phyloP scores from a whole-genome alignment of 2,888 invertebrate species.

The Cheilosia variabilis region DNA sequence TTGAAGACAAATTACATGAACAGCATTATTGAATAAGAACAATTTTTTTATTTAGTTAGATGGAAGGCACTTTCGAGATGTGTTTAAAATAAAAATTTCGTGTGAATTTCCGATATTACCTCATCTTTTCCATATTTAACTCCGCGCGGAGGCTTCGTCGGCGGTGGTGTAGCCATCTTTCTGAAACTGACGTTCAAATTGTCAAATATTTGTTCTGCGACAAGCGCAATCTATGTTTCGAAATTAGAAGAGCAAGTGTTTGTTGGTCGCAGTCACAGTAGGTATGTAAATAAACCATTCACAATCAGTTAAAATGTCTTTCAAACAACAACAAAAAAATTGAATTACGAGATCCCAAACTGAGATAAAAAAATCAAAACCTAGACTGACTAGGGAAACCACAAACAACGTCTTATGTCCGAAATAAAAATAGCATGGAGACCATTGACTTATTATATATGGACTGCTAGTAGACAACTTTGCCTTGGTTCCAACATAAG shows the following conservation, averaged over 20 bases:
- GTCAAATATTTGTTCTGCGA: background rate
- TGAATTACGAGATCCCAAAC: too few relatives aligned
- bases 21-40: background rate
- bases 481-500: too few relatives aligned
- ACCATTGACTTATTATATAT: too few relatives aligned
- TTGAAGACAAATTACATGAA: background rate
- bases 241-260: background rate
- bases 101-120: conserved; percentile 84
- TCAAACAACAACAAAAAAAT: too few relatives aligned
- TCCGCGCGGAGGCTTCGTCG: conserved; percentile 93
- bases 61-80: background rate
- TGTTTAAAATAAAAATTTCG: background rate
- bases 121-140: conserved; percentile 94
- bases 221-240: background rate
- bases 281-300: too few relatives aligned
- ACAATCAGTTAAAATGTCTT: too few relatives aligned
- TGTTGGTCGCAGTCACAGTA: too few relatives aligned
- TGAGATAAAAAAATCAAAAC: too few relatives aligned
- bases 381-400: too few relatives aligned
- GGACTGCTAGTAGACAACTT: too few relatives aligned
- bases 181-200: conserved; percentile 36
- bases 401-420: too few relatives aligned
- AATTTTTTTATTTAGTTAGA: background rate
- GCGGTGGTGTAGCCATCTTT: conserved; percentile 87
- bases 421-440: too few relatives aligned